Evolutionary conservation across 2,797 vertebrate genomes (phyloP), one percentile per base, ranked within the genome.

Genomic region (Telmatherina bonti): DNA sequence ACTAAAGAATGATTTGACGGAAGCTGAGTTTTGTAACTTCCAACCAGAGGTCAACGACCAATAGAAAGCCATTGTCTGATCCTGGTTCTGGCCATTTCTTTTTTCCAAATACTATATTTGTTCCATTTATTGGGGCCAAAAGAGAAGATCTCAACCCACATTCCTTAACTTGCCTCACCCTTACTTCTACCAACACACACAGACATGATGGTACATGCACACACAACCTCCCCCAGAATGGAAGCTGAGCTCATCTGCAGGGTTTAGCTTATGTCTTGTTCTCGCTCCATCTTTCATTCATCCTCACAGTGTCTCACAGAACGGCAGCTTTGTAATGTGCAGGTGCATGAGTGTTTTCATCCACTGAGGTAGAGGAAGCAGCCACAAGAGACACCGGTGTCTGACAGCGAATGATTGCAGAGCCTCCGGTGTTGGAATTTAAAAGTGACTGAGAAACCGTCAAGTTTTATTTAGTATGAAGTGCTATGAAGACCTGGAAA

Each of bases 101-200:
- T 77, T 62, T 12, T 73, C 59, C 69, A 56, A 43, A 57, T n/a
- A 45, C 82, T 86, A 89, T 79, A 82, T 89, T 64, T 65, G 74
- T 71, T 81, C 71, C 49, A 70, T 78, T 3, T 31, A 72, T 76
- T 18, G 30, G 54, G 71, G 72, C 74, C 73, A 67, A 64, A 63
- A 80, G 33, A 13, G 68, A 78, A 63, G 52, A 65, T 58, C 62
- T 67, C 55, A 51, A 49, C 18, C 47, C 63, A 22, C 24, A 10
- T 2, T 52, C 35, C 11, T 67, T 57, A 51, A 43, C n/a, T 53
- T 61, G 20, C 24, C 12, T 2, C 52, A 62, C 36, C 51, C 45
- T 29, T 41, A 35, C 4, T 26, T 30, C 7, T n/a, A 43, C 5
- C 10, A 22, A 38, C 36, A 38, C 36, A 38, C 11, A 15, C 36